Conservation (phyloP, 1,140 invertebrate species). For the Macrotrachela quadricornifera region DNA sequence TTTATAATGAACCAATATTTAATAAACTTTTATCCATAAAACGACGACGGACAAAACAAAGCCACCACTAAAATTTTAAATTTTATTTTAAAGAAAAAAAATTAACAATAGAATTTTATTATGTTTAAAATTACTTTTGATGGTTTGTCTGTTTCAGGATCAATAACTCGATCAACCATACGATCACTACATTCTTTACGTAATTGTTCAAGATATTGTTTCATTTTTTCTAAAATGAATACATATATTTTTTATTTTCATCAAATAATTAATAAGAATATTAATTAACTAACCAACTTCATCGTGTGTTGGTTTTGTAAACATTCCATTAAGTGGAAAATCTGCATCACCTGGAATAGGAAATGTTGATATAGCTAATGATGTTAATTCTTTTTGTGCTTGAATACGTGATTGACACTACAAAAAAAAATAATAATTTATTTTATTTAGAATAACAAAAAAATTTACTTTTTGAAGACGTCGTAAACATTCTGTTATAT, state of each 20-base stretch:
- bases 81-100: conserved; percentile 3
- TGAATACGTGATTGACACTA: conserved; percentile 61
- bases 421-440: not conserved
- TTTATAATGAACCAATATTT: no score
- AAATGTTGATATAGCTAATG: conserved; percentile 76
- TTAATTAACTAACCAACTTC: conserved; percentile 16
- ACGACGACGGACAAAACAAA: conserved; percentile 94
- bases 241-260: no score
- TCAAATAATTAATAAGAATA: no score
- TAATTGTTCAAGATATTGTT: conserved; percentile 75
- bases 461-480: conserved; percentile 52
- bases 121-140: conserved; percentile 56
- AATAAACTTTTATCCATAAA: conserved; percentile 59
- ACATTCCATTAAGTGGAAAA: conserved; percentile 92
- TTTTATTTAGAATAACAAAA: not conserved
- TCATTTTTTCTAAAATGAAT: conserved; percentile 52
- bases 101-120: not conserved
- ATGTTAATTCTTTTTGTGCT: conserved; percentile 80
- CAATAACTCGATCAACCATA: conserved; percentile 73
- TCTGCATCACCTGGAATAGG: conserved; percentile 84
- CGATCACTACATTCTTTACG: conserved; percentile 76
- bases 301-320: conserved; percentile 50
- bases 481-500: conserved; percentile 92
- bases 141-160: conserved; percentile 66
- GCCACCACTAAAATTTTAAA: conserved; percentile 56